Percentiles rank a stretch among this genome's conserved stretches.
Conservation (phyloP, 2,888 invertebrate genomes). For the Rhagophthalmus giganteus region DNA sequence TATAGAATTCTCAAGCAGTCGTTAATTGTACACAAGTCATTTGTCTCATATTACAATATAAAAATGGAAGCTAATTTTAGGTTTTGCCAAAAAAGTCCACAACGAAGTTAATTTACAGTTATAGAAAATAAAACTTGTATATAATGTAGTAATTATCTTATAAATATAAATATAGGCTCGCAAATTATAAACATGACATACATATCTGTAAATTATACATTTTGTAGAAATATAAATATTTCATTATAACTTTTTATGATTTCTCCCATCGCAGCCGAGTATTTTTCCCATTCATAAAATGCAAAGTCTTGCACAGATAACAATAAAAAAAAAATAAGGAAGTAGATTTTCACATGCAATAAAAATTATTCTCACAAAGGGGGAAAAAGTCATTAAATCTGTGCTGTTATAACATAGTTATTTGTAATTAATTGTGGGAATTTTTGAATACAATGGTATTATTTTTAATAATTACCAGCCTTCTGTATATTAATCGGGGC, state of each 20-base stretch:
- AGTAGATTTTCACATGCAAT: slow-evolving; percentile 33
- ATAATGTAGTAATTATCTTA: slow-evolving; percentile 33
- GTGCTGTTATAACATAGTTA: slow-evolving; percentile 32
- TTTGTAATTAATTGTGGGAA: slow-evolving; percentile 50
- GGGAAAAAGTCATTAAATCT: slow-evolving; percentile 31
- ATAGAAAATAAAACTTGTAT: slow-evolving; percentile 29
- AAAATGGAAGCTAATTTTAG: slow-evolving; percentile 9
- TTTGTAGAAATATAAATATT: slow-evolving; percentile 39
- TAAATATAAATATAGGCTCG: slow-evolving; percentile 18
- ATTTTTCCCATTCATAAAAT: slow-evolving; percentile 1
- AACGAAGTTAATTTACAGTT: slow-evolving; percentile 18
- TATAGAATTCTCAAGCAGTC: slow-evolving; percentile 11
- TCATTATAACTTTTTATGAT: slow-evolving; percentile 6
- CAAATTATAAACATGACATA: slow-evolving; percentile 36
- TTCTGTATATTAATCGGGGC: slow-evolving; percentile 55
- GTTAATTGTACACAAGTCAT: slow-evolving; percentile 9
- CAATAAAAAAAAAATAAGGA: slow-evolving; percentile 27
- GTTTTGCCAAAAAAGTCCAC: slow-evolving; percentile 14
- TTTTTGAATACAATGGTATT: slow-evolving; percentile 50
- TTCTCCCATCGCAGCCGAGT: not conserved
- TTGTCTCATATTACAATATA: not conserved
- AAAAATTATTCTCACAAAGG: slow-evolving; percentile 34
- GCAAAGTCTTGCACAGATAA: slow-evolving; percentile 1
- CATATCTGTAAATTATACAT: slow-evolving; percentile 39
- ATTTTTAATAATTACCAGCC: slow-evolving; percentile 54